Base-by-base conservation (phyloP, 92 coral and sea anemone genomes). In the Epizoanthus scotinus region DNA sequence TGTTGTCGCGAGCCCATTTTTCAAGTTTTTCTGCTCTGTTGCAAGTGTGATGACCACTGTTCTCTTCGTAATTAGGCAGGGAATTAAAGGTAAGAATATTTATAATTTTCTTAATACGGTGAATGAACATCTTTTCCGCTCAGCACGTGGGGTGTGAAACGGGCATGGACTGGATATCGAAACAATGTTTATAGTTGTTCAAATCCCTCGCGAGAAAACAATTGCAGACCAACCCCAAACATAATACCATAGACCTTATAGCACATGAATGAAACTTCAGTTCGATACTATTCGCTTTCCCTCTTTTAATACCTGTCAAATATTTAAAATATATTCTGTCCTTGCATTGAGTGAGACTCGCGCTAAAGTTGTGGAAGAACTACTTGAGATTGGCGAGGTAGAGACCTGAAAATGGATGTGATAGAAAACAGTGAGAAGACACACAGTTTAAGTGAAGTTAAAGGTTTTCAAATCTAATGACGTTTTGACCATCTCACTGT, bases 41-140 rank as follows among this genome's bases (percentile, higher is more conserved):
- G 60, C 81, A 58, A 67, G 21, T 75, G 67, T 58, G 67, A 75
- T 75, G 81, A 58, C 67, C 40, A 66, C 34, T 28, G 68, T 36
- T 57, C 68, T 40, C 67, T 31, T 38, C 81, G 81, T 75, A 75
- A 75, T 75, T 75, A 44, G 20, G 63, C 40, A 75, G 81, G 81
- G 59, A 75, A 75, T 75, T 75, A 75, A 34, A 75, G 81, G 81
- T 75, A 75, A 57, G 81, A 58, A 38, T 75, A 75, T 75, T 75
- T 75, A 75, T 75, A 75, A 36, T 75, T 49, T 55, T 63, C 59
- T 59, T 73, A 71, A 26, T 71, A 60, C 38, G 66, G 81, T 75
- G 81, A 65, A 49, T 27, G 22, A 29, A 67, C 29, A 27, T 38
- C 81, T 75, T 75, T 28, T 31, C 56, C 68, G 8, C 81, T 34